Conservation (phyloP, 2,113 vertebrate genomes). For the Rattus norvegicus region DNA sequence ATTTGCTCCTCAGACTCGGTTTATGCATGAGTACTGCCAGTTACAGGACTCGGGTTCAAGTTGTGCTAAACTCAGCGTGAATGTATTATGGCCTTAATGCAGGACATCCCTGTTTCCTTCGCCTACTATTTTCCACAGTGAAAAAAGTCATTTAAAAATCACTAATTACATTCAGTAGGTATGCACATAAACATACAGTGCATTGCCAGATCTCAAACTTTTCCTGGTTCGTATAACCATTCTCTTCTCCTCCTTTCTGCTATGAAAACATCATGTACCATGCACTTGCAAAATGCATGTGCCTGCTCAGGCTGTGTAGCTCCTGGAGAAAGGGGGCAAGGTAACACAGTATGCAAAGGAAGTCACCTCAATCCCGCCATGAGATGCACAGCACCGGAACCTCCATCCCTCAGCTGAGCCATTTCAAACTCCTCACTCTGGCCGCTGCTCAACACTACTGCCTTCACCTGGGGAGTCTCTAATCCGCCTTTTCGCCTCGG, state of each 20-base stretch:
- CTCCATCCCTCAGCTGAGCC: constrained; percentile 55
- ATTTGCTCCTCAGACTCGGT: neutral
- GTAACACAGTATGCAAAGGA: constrained; percentile 53
- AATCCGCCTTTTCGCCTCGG: constrained; percentile 52
- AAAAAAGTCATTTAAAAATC: constrained; percentile 27
- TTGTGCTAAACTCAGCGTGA: neutral
- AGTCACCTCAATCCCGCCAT: constrained; percentile 47
- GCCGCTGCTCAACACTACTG: constrained; percentile 38
- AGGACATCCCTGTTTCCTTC: neutral
- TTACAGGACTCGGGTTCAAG: neutral
- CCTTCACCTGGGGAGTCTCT: constrained; percentile 45
- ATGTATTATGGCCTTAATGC: neutral
- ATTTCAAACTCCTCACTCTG: too few relatives aligned
- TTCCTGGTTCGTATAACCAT: constrained; percentile 48
- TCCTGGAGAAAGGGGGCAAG: constrained; percentile 58
- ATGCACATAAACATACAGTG: constrained; percentile 18
- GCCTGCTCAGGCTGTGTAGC: neutral
- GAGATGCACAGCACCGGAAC: constrained; percentile 14
- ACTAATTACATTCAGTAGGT: constrained; percentile 23
- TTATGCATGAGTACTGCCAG: neutral
- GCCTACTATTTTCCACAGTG: neutral
- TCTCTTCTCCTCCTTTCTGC: constrained; percentile 32
- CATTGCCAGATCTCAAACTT: constrained; percentile 18
- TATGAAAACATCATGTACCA: constrained; percentile 53
- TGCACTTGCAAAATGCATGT: constrained; percentile 51